Base-by-base conservation (phyloP, 2,113 vertebrate genomes). In the Ivindomyrus marchei region DNA sequence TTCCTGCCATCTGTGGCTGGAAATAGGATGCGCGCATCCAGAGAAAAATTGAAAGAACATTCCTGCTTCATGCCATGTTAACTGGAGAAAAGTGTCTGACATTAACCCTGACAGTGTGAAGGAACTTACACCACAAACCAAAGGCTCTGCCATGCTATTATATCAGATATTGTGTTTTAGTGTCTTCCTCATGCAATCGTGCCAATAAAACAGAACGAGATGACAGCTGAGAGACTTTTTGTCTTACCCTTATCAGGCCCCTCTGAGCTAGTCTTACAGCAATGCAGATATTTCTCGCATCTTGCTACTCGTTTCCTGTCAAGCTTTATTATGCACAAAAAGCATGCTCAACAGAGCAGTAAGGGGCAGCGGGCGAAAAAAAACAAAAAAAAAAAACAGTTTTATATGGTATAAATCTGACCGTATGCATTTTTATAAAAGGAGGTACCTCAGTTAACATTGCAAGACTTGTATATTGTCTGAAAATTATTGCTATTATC, bases 101-200 rank as follows among this genome's bases (percentile, higher is more conserved):
- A 80, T 80, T 42, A 80, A 80, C 74, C 36, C 74, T 80, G 36
- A 80, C 74, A 80, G 74, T 80, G 15, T 80, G 74, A 80, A 39
- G 74, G 74, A 42, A 42, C 74, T 80, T 80, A 80, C 31, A 42
- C 13, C 17, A 80, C 74, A 80, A 42, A 39, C 74, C 36, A 80
- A 42, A 39, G 74, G 36, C 62, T 70, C 62, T 70, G 74, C 74
- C n/a, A 19, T 77, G 70, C 9, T 77, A 77, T 77, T 77, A 36
- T 80, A 80, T 80, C 74, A 80, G 74, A 42, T 80, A 80, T 80
- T 80, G 74, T 80, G 74, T 39, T 80, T 80, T 17, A 80, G 31
- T 80, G 74, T 42, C 74, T 19, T 36, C 31, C 74, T 42, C 1
- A 17, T 80, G 74, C 36, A 19, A 17, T 39, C 74, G 36, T 80